A percentile compares a stretch with the other conserved stretches of the same genome.
These are phyloP conservation scores for Pempheris klunzingeri DNA, from an alignment of 2,797 vertebrate genomes.

Conservation along the genomic window DNA sequence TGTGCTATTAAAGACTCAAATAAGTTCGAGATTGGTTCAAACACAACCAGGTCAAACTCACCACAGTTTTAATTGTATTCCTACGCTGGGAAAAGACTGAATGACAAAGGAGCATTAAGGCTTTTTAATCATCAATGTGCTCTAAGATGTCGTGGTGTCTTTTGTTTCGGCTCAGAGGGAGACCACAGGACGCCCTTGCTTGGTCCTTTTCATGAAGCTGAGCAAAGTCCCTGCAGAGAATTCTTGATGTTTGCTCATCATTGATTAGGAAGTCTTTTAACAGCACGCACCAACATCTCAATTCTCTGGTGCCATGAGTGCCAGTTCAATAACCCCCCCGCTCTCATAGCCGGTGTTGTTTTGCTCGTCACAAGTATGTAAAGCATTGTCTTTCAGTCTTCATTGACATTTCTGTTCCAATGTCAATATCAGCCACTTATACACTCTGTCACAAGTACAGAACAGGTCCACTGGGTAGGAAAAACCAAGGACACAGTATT, in stretches of 20 bases:
- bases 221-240: slow-evolving; percentile 52
- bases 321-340: slow-evolving; percentile 74
- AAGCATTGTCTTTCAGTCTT: slow-evolving; percentile 68
- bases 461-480: slow-evolving; percentile 36
- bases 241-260: slow-evolving; percentile 62
- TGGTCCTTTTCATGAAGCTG: slow-evolving; percentile 42
- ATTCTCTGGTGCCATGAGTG: slow-evolving; percentile 56
- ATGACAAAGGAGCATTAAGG: slow-evolving; percentile 30
- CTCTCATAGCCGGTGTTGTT: slow-evolving; percentile 52
- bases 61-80: slow-evolving; percentile 24
- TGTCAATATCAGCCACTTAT: slow-evolving; percentile 80
- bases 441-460: slow-evolving; percentile 60
- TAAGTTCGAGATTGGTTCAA: slow-evolving; percentile 35
- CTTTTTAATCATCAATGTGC: slow-evolving; percentile 30
- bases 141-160: slow-evolving; percentile 36
- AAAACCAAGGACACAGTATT: slow-evolving; percentile 49
- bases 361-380: slow-evolving; percentile 62
- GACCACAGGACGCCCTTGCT: slow-evolving; percentile 31
- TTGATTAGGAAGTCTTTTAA: slow-evolving; percentile 78
- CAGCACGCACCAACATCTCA: slow-evolving; percentile 66
- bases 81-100: slow-evolving; percentile 20
- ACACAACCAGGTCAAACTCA: slow-evolving; percentile 35
- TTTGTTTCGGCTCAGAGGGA: slow-evolving; percentile 48
- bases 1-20: slow-evolving; percentile 38
- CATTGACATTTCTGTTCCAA: slow-evolving; percentile 71